Conservation (phyloP, 2,113 vertebrate species). For the Trematomus loennbergii region DNA sequence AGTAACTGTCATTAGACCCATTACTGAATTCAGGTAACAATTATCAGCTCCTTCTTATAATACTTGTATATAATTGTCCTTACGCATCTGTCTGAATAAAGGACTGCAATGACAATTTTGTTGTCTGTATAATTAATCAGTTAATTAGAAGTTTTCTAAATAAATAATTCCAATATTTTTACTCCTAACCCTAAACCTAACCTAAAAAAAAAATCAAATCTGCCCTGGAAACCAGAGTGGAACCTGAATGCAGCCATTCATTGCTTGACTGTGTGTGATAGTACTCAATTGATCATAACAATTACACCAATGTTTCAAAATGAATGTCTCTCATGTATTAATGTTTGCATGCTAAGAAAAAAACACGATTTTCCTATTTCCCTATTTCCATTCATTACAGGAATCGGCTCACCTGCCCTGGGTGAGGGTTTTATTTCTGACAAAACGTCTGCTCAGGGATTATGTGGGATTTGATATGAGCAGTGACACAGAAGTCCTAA, state of each 20-base stretch:
- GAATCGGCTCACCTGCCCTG: constrained; percentile 41
- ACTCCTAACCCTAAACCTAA: background rate
- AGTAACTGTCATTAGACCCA: background rate
- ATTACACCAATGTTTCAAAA: background rate
- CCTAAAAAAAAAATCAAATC: background rate
- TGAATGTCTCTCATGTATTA: constrained; percentile 14
- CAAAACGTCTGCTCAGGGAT: constrained; percentile 69
- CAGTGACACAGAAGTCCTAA: constrained; percentile 61
- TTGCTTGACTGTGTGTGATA: constrained; percentile 1
- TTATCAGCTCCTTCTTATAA: background rate
- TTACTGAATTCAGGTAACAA: too few relatives aligned
- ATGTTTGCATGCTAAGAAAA: constrained; percentile 10
- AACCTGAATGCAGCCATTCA: background rate
- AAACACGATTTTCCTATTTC: constrained; percentile 33
- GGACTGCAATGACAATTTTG: background rate
- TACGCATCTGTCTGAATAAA: background rate
- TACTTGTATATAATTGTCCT: background rate
- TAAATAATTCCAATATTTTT: background rate
- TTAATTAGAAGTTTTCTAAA: background rate
- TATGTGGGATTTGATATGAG: constrained; percentile 70
- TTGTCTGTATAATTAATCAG: background rate
- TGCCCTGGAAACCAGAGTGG: background rate
- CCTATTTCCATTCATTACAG: constrained; percentile 61
- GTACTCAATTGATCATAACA: constrained; percentile 12
- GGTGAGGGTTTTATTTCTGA: constrained; percentile 63